Conservation (phyloP, 2,888 invertebrate genomes). For the Spodoptera picta region DNA sequence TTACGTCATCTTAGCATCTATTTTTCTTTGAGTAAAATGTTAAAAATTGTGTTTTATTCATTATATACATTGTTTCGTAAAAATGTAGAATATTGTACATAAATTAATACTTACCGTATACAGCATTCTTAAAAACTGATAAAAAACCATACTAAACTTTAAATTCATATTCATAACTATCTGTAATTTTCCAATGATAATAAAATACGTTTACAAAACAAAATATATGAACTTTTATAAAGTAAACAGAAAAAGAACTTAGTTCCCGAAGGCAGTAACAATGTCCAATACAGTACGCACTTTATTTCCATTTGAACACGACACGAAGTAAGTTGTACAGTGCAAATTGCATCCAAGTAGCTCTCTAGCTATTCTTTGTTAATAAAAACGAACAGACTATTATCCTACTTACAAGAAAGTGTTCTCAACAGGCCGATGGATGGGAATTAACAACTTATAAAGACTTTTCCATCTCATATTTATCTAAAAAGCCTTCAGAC, state of each 20-base stretch:
- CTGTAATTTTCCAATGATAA: no score
- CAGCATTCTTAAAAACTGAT: no score
- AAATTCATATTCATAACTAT: no score
- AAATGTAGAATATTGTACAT: no score
- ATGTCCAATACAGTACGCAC: constrained; percentile 2
- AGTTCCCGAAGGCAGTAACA: neutral
- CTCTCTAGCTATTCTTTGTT: constrained; percentile 3
- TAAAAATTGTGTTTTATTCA: no score
- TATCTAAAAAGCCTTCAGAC: neutral
- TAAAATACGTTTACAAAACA: no score
- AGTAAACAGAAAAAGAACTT: no score
- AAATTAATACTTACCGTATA: no score
- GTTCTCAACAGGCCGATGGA: constrained; percentile 6
- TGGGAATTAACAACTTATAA: constrained; percentile 17
- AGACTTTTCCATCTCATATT: constrained; percentile 16
- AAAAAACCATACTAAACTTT: no score
- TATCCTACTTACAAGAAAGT: neutral
- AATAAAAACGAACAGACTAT: neutral
- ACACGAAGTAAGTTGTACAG: neutral
- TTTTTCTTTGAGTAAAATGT: constrained; percentile 2
- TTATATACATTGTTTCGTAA: no score
- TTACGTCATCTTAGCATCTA: constrained; percentile 10
- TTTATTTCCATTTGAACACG: neutral
- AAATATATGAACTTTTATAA: no score
- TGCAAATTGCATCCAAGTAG: neutral